These are phyloP conservation scores for Poeciliopsis turneri DNA, from an alignment of 2,797 vertebrate genomes.

Conservation along the genomic window DNA sequence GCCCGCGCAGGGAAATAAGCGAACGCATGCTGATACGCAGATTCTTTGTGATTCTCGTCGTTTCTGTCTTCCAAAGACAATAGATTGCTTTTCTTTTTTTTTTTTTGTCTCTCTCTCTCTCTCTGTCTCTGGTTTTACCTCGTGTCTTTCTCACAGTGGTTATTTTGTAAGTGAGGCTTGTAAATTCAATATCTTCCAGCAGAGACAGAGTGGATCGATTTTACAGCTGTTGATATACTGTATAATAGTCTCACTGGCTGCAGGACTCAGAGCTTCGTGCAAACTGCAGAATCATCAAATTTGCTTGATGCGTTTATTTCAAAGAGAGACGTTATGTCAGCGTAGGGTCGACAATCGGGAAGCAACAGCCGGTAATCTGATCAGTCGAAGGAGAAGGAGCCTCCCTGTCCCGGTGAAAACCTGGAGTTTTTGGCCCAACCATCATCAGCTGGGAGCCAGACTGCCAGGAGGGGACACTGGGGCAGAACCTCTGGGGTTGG, in stretches of 20 bases:
- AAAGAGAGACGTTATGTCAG: neutral
- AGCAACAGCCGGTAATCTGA: neutral
- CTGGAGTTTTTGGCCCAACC: neutral
- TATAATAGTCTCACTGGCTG: neutral
- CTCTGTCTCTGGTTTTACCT: neutral
- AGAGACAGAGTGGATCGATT: neutral
- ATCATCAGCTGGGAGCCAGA: neutral
- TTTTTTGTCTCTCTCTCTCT: neutral
- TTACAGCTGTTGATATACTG: neutral
- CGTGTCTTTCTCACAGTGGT: neutral
- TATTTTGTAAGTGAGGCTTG: neutral
- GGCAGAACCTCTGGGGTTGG: neutral
- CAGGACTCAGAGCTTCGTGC: neutral
- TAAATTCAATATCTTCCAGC: conserved; percentile 12
- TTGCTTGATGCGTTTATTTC: neutral
- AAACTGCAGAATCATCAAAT: conserved; percentile 4
- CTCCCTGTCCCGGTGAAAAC: neutral
- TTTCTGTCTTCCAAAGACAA: neutral
- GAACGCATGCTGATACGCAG: conserved; percentile 50
- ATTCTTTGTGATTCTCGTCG: conserved; percentile 41
- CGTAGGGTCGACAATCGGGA: neutral
- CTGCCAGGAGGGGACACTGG: neutral
- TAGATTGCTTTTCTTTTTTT: neutral
- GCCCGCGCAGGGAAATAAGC: conserved; percentile 62
- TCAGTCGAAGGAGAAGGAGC: neutral